Evolutionary conservation across 30 jellyfish, hydroid and myxozoan genomes (phyloP).

Genomic region (Pseudorhiza aurosa): DNA sequence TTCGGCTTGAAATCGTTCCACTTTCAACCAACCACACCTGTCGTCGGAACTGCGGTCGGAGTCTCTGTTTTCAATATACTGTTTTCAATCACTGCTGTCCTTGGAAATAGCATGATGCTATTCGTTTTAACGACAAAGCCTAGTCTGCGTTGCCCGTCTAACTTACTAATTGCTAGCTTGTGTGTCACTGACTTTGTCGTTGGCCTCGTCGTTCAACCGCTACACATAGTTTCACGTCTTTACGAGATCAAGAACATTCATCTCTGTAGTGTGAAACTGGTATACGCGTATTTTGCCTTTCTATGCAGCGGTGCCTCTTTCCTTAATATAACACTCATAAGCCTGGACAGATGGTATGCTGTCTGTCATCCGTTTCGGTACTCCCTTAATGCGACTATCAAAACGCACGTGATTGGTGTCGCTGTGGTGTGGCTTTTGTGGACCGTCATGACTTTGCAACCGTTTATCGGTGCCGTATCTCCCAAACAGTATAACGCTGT

Average conservation of each 20-base stretch:
- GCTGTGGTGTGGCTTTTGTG: conserved; percentile 28
- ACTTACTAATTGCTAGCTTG: conserved; percentile 27
- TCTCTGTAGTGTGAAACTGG: conserved; percentile 43
- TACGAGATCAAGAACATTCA: conserved; percentile 24
- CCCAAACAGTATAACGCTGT: conserved; percentile 16
- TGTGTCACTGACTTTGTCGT: conserved; percentile 56
- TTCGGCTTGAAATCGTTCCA: conserved; percentile 38
- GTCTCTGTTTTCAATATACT: conserved; percentile 35
- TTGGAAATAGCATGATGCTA: conserved; percentile 39
- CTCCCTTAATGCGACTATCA: conserved; percentile 5
- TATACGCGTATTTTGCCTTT: conserved; percentile 51
- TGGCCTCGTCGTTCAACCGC: conserved; percentile 51
- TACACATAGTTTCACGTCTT: conserved; percentile 27
- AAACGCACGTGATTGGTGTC: neutral
- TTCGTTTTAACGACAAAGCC: conserved; percentile 25
- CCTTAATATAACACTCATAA: conserved; percentile 29
- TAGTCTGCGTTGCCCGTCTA: conserved; percentile 34
- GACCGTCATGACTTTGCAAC: conserved; percentile 28
- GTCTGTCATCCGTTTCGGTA: conserved; percentile 44
- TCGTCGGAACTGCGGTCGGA: conserved; percentile 54
- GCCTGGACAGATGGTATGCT: conserved; percentile 53
- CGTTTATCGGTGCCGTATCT: conserved; percentile 26
- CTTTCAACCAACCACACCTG: conserved; percentile 28
- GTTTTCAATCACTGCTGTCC: conserved; percentile 22
- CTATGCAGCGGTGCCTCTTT: conserved; percentile 69